These are phyloP conservation scores for Nothocercus julius DNA, from an alignment of 2,113 vertebrate species.

Conservation along the genomic window DNA sequence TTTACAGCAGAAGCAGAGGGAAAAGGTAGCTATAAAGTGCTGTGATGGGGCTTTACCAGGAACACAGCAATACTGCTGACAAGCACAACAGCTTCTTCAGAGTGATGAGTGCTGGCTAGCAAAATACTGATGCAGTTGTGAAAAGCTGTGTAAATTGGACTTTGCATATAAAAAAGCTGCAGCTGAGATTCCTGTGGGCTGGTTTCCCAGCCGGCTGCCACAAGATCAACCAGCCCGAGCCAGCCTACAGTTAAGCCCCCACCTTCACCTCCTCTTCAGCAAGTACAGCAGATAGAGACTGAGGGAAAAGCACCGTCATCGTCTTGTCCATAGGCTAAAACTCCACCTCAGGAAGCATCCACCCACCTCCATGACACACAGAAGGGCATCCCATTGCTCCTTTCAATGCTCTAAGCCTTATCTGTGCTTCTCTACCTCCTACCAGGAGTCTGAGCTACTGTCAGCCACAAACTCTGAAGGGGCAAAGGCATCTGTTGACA, in stretches of 20 bases:
- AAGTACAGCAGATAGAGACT: neutral
- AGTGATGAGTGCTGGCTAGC: neutral
- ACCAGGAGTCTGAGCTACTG: accelerated
- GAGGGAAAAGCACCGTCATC: neutral
- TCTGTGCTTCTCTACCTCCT: neutral
- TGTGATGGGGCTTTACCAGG: neutral
- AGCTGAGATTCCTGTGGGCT: neutral
- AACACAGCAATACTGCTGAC: neutral
- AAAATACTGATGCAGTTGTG: neutral
- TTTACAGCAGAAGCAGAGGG: neutral
- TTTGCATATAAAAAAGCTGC: neutral
- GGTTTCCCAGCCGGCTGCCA: neutral
- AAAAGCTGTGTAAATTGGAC: neutral
- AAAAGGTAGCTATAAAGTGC: neutral
- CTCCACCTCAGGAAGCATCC: neutral
- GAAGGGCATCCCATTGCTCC: neutral
- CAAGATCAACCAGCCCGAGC: too few relatives aligned
- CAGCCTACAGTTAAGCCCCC: too few relatives aligned
- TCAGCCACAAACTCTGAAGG: neutral
- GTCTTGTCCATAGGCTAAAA: neutral
- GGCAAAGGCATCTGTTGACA: neutral
- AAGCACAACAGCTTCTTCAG: neutral
- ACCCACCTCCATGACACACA: neutral
- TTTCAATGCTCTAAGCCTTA: neutral
- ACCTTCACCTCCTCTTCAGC: neutral